Conservation (phyloP, 2,888 invertebrate species). For the Eristalinus aeneus region DNA sequence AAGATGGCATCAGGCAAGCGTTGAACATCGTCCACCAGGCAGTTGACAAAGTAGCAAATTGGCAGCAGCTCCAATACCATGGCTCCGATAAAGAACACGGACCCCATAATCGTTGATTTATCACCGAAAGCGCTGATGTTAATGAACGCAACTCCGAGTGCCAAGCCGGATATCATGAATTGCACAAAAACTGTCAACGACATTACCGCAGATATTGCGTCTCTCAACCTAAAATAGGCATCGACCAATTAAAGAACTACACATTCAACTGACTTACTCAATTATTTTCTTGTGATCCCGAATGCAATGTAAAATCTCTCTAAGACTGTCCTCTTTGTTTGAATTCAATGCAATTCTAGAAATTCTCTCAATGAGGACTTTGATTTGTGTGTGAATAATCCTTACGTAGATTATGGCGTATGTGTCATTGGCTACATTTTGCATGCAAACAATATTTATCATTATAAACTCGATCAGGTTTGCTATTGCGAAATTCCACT, state of each 20-base stretch:
- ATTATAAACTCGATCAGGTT: constrained; percentile 61
- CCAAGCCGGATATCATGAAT: constrained; percentile 70
- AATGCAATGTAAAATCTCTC: constrained; percentile 67
- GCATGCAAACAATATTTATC: constrained; percentile 32
- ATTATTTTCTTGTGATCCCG: constrained; percentile 70
- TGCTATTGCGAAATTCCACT: constrained; percentile 59
- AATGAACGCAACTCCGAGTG: constrained; percentile 71
- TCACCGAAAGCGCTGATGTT: constrained; percentile 70
- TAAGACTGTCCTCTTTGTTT: background rate
- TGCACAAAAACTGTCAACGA: constrained; percentile 72
- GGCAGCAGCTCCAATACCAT: constrained; percentile 67
- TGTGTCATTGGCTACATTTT: constrained; percentile 68
- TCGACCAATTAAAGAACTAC: background rate
- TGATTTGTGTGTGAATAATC: constrained; percentile 65
- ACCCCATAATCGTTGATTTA: constrained; percentile 58
- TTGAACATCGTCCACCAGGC: constrained; percentile 62
- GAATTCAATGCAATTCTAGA: constrained; percentile 60
- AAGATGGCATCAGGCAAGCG: constrained; percentile 64
- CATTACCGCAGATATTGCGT: constrained; percentile 61
- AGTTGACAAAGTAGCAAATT: constrained; percentile 69
- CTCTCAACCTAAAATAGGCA: constrained; percentile 26
- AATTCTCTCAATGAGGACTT: constrained; percentile 62
- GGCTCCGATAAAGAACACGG: constrained; percentile 58
- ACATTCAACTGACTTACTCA: constrained; percentile 39
- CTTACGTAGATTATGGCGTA: constrained; percentile 71